Conservation (phyloP, 1,140 invertebrate genomes). For the Mamestra configurata region DNA sequence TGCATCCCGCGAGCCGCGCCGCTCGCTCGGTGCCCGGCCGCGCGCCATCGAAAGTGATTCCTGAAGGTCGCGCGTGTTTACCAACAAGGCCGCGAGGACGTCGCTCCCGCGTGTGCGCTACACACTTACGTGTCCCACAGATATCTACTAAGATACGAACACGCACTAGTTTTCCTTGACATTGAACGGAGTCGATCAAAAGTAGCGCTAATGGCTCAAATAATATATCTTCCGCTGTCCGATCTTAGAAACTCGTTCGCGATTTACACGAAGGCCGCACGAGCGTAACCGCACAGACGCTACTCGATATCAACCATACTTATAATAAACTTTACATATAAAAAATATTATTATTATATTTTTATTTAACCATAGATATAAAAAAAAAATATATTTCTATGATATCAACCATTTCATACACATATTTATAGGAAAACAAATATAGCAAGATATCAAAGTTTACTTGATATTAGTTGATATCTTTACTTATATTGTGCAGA, state of each 20-base stretch:
- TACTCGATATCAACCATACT: neutral
- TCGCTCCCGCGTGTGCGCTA: neutral
- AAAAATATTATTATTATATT: no score
- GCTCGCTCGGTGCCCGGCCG: constrained; percentile 43
- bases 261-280: neutral
- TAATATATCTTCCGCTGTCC: constrained; percentile 6
- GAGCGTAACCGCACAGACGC: neutral
- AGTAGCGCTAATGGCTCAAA: neutral
- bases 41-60: constrained; percentile 54
- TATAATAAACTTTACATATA: no score
- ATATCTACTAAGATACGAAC: neutral
- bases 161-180: constrained; percentile 27
- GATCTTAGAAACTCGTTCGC: neutral
- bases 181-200: neutral
- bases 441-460: no score
- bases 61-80: constrained; percentile 94
- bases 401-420: no score
- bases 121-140: neutral
- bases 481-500: no score
- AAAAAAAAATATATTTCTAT: no score
- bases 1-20: constrained; percentile 21
- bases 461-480: no score
- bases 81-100: constrained; percentile 89
- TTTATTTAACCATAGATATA: no score
- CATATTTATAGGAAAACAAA: no score